Conservation (phyloP, 2,888 invertebrate genomes). For the Polydrusus cervinus region DNA sequence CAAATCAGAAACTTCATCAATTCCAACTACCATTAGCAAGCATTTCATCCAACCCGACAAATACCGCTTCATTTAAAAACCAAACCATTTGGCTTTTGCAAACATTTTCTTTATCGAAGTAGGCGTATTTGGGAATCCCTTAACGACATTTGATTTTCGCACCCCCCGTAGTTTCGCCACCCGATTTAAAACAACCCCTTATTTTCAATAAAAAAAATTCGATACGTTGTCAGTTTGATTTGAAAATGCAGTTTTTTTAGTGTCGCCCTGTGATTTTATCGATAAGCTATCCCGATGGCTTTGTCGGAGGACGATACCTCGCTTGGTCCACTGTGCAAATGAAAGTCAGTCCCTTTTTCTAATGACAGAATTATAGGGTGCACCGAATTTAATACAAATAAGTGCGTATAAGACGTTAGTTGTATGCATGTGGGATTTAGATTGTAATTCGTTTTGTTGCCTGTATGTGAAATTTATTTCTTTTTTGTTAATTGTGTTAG, state of each 20-base stretch:
- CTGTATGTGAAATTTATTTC: slow-evolving; percentile 49
- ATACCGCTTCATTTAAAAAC: slow-evolving; percentile 31
- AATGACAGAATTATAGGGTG: slow-evolving; percentile 71
- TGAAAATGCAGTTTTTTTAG: slow-evolving; percentile 68
- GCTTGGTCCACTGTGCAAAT: slow-evolving; percentile 43
- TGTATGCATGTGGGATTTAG: slow-evolving; percentile 51
- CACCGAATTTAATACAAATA: slow-evolving; percentile 60
- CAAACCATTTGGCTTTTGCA: slow-evolving; percentile 41
- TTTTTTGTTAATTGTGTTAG: slow-evolving; percentile 40
- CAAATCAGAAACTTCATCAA: slow-evolving; percentile 1
- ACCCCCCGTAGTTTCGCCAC: slow-evolving; percentile 67
- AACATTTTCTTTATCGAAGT: slow-evolving; percentile 58
- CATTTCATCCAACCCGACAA: slow-evolving; percentile 15
- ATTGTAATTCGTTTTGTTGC: slow-evolving; percentile 48
- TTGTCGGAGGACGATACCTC: slow-evolving; percentile 48
- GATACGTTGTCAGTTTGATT: slow-evolving; percentile 71
- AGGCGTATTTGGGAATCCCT: slow-evolving; percentile 68
- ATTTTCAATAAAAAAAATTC: slow-evolving; percentile 66
- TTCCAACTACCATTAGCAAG: slow-evolving; percentile 35
- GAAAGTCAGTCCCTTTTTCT: slow-evolving; percentile 60
- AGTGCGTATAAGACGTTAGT: slow-evolving; percentile 47
- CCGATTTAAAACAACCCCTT: slow-evolving; percentile 71
- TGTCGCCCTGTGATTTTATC: slow-evolving; percentile 60
- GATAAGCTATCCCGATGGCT: slow-evolving; percentile 58
- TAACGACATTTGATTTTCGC: slow-evolving; percentile 69